Conservation (phyloP, 2,797 vertebrate genomes). For the Esox masquinongy region DNA sequence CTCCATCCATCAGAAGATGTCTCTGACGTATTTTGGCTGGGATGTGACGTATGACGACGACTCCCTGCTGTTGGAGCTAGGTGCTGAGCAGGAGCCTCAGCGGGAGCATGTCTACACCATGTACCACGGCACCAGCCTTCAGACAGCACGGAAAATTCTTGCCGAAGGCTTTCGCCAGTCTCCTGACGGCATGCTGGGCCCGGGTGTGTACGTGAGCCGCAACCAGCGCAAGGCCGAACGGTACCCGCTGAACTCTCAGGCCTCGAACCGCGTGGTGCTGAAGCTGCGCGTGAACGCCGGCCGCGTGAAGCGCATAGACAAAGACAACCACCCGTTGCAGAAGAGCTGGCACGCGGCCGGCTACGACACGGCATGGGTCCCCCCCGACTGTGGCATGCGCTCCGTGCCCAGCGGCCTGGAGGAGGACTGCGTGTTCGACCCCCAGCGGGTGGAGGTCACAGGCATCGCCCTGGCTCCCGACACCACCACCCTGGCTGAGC, state of each 20-base stretch:
- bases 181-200: slow-evolving; percentile 67
- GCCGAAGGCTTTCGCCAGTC: slow-evolving; percentile 66
- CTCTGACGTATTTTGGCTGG: slow-evolving; percentile 4
- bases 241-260: slow-evolving; percentile 50
- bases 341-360: slow-evolving; percentile 64
- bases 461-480: slow-evolving; percentile 56
- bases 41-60: slow-evolving; percentile 9
- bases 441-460: slow-evolving; percentile 55
- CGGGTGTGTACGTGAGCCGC: slow-evolving; percentile 73
- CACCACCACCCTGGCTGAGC: slow-evolving; percentile 31
- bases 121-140: slow-evolving; percentile 71
- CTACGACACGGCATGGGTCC: slow-evolving; percentile 76
- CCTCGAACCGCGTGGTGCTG: slow-evolving; percentile 56
- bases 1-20: neutral
- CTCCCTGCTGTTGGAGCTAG: slow-evolving; percentile 39
- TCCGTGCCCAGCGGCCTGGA: slow-evolving; percentile 69
- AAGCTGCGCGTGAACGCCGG: slow-evolving; percentile 59
- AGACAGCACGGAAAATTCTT: slow-evolving; percentile 58
- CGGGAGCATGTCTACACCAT: slow-evolving; percentile 64
- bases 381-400: slow-evolving; percentile 71
- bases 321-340: slow-evolving; percentile 69
- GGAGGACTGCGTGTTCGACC: slow-evolving; percentile 75
- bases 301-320: slow-evolving; percentile 69
- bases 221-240: slow-evolving; percentile 67
- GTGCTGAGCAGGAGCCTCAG: slow-evolving; percentile 55